Conservation (phyloP, 2,888 invertebrate species). For the Conus canariensis region DNA sequence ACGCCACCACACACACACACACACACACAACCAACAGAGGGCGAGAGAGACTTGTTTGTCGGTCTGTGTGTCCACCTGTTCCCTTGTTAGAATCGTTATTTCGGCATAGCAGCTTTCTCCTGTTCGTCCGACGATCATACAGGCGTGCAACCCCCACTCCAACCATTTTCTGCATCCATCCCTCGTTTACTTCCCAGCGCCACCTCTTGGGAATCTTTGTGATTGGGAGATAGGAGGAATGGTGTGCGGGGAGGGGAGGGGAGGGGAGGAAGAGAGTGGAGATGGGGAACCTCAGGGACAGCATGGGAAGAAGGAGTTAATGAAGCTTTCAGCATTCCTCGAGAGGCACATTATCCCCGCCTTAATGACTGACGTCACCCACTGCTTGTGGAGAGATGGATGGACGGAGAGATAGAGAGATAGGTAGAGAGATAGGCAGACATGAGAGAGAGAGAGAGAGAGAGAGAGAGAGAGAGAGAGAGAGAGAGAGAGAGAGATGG, state of each 20-base stretch:
- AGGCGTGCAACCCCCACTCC: no score
- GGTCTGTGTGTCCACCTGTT: no score
- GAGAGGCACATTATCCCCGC: no score
- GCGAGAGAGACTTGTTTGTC: no score
- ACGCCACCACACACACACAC: neutral
- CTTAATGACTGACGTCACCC: no score
- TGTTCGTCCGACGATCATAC: no score
- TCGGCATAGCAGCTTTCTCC: no score
- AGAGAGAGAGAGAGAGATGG: neutral
- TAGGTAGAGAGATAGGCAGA: neutral
- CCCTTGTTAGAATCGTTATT: no score
- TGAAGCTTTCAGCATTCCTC: neutral
- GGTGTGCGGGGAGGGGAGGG: neutral
- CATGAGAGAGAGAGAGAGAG: neutral
- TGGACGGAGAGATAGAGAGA: neutral
- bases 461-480: neutral
- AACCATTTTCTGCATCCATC: no score
- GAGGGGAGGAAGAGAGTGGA: neutral
- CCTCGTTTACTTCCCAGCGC: no score
- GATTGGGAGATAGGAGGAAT: neutral
- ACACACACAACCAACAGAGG: no score
- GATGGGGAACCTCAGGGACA: neutral
- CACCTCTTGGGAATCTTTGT: no score
- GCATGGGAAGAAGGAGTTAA: neutral
- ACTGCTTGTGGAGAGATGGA: neutral